phyloP scores from a whole-genome alignment of 2,113 vertebrate species.

The Vanacampus margaritifer region DNA sequence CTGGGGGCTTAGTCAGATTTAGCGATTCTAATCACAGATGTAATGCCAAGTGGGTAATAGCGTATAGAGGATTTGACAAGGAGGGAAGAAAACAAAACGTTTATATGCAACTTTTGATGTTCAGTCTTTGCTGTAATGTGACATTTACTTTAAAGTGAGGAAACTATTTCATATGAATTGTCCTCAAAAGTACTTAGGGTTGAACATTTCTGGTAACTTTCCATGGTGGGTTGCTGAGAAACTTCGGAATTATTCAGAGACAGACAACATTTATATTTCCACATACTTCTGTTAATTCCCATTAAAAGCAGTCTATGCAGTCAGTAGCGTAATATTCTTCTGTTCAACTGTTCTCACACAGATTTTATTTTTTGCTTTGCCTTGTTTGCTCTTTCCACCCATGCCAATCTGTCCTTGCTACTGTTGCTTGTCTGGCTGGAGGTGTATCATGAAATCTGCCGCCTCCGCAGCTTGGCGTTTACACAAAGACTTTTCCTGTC shows the following conservation, averaged over 20 bases:
- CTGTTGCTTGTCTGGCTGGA: constrained; percentile 39
- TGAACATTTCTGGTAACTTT: neutral
- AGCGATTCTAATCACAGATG: neutral
- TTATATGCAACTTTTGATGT: neutral
- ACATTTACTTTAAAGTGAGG: neutral
- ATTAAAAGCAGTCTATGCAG: neutral
- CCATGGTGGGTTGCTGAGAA: neutral
- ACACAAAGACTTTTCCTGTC: constrained; percentile 47
- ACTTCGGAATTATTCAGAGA: neutral
- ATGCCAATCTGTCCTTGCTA: constrained; percentile 18
- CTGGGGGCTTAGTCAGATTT: neutral
- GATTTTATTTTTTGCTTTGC: neutral
- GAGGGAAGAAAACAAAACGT: neutral
- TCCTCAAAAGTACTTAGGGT: too few species aligned
- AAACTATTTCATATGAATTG: neutral
- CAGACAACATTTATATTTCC: neutral
- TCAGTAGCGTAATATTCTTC: neutral
- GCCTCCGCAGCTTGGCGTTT: constrained; percentile 43
- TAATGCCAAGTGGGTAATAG: neutral
- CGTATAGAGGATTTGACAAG: neutral
- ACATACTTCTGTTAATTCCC: neutral
- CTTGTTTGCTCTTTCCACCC: constrained; percentile 10
- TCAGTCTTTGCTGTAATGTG: neutral
- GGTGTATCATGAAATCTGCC: constrained; percentile 43
- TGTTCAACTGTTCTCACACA: constrained; percentile 6